These are phyloP conservation scores for Phragmatobia fuliginosa DNA, from an alignment of 2,888 invertebrate species.

Conservation along the genomic window DNA sequence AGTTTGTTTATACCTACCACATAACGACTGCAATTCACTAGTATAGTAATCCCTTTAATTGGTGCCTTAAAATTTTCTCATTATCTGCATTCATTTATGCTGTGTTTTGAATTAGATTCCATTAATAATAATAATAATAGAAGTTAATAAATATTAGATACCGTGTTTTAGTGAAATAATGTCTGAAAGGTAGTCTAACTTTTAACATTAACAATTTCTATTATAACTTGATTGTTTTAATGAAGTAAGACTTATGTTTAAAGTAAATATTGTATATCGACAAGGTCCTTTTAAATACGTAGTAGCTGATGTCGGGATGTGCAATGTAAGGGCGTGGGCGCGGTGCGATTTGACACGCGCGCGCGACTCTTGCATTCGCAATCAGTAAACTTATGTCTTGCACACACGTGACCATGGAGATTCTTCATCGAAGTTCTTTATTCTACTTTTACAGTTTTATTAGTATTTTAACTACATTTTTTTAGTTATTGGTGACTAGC, in stretches of 20 bases:
- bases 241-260: slow-evolving; percentile 13
- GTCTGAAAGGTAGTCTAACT: background rate
- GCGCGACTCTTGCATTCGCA: slow-evolving; percentile 75
- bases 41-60: too few species aligned
- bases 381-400: slow-evolving; percentile 60
- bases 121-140: too few species aligned
- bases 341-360: slow-evolving; percentile 78
- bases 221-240: slow-evolving; percentile 8
- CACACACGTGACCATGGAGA: slow-evolving; percentile 45
- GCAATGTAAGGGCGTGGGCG: slow-evolving; percentile 61
- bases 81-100: too few species aligned
- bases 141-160: too few species aligned
- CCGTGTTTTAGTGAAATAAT: background rate
- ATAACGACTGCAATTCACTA: too few species aligned
- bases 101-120: too few species aligned
- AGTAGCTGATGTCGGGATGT: slow-evolving; percentile 37
- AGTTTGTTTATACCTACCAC: too few species aligned
- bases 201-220: slow-evolving; percentile 10
- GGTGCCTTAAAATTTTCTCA: too few species aligned
- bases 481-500: background rate
- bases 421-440: slow-evolving; percentile 4
- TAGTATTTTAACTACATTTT: background rate
- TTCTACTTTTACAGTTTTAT: slow-evolving; percentile 6
- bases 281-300: slow-evolving; percentile 31
- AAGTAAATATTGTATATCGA: slow-evolving; percentile 23